Conservation (phyloP, 2,888 invertebrate genomes). For the Erebia palarica region DNA sequence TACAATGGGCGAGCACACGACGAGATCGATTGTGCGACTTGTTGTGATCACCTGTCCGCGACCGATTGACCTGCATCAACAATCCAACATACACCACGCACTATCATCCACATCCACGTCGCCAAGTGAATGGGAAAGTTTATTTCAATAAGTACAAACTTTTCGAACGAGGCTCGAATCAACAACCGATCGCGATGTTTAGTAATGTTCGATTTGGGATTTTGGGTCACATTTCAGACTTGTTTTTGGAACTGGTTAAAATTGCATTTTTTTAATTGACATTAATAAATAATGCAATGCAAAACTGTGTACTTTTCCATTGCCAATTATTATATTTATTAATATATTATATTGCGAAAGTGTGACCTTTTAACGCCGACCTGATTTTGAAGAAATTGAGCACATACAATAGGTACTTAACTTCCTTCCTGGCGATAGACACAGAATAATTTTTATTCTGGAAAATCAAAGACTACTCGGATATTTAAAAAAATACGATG, state of each 20-base stretch:
- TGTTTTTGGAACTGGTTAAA: conserved; percentile 31
- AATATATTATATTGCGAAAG: background rate
- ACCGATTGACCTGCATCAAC: conserved; percentile 64
- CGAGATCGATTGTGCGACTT: conserved; percentile 31
- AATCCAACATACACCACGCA: conserved; percentile 33
- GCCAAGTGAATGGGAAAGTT: conserved; percentile 25
- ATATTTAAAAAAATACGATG: no score
- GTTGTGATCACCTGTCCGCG: conserved; percentile 62
- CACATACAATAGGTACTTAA: no score
- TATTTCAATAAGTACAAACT: conserved; percentile 15
- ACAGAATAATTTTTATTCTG: no score
- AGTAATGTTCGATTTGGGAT: conserved; percentile 23
- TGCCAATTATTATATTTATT: conserved; percentile 62
- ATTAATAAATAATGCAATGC: conserved; percentile 54
- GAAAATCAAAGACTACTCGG: no score
- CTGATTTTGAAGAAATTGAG: no score
- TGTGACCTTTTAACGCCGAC: no score
- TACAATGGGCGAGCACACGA: conserved; percentile 49
- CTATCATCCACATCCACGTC: conserved; percentile 15
- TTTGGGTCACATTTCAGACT: conserved; percentile 29
- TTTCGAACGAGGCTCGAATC: conserved; percentile 10
- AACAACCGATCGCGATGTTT: conserved; percentile 6
- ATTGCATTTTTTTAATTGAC: conserved; percentile 52
- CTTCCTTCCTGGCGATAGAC: no score
- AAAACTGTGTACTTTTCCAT: conserved; percentile 60